Percentiles rank a stretch among this genome's conserved stretches.
phyloP scores from a whole-genome alignment of 2,113 vertebrate genomes.

The Peromyscus californicus region DNA sequence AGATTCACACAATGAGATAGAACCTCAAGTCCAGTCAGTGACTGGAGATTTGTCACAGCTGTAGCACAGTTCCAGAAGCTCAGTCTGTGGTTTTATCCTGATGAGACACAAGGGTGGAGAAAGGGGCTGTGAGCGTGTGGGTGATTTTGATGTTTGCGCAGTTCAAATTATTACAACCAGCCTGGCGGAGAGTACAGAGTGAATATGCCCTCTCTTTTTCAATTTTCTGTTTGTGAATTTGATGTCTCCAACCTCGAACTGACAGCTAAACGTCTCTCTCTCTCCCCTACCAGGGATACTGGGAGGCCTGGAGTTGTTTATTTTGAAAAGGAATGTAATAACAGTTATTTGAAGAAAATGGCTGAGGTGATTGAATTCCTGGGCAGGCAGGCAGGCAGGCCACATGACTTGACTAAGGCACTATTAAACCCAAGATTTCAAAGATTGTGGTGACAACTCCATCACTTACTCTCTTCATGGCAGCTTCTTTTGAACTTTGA shows the following conservation, averaged over 20 bases:
- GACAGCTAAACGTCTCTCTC: slow-evolving; percentile 44
- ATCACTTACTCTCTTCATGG: neutral
- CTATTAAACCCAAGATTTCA: slow-evolving; percentile 49
- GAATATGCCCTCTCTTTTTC: slow-evolving; percentile 60
- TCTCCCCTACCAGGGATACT: slow-evolving; percentile 64
- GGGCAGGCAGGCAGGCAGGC: slow-evolving; percentile 19
- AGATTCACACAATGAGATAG: neutral
- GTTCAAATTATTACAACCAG: neutral
- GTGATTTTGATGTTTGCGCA: slow-evolving; percentile 45
- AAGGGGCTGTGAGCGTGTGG: fast-evolving
- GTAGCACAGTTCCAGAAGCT: neutral
- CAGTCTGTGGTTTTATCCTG: neutral
- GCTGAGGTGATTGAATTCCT: slow-evolving; percentile 61
- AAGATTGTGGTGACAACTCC: neutral
- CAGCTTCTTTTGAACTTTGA: neutral
- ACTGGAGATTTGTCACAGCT: neutral
- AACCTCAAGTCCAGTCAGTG: neutral
- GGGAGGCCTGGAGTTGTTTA: slow-evolving; percentile 64
- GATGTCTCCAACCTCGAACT: slow-evolving; percentile 63
- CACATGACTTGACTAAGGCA: neutral
- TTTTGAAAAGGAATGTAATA: slow-evolving; percentile 73
- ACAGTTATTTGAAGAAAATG: slow-evolving; percentile 76
- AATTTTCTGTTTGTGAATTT: slow-evolving; percentile 71
- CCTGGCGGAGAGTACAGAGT: neutral
- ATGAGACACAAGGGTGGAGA: fast-evolving